phyloP scores from a whole-genome alignment of 2,888 invertebrate species.

The Gymnosoma rotundatum region DNA sequence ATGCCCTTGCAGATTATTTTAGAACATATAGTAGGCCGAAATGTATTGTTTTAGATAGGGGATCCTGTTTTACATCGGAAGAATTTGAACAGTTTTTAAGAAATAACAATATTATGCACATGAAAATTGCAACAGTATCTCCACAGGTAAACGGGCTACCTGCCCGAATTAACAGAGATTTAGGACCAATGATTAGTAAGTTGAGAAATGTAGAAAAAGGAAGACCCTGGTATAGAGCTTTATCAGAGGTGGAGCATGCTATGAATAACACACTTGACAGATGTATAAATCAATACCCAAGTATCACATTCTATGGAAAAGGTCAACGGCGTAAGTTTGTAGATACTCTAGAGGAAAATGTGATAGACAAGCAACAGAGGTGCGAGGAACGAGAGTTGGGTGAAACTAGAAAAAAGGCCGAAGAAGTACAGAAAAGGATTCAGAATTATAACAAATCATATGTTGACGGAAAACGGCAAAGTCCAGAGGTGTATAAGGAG shows the following conservation, averaged over 20 bases:
- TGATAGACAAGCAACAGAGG: no score
- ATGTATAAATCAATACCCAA: constrained; percentile 54
- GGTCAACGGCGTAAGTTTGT: constrained; percentile 53
- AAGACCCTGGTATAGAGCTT: constrained; percentile 35
- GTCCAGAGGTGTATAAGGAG: no score
- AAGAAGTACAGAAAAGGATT: no score
- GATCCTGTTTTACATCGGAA: constrained; percentile 27
- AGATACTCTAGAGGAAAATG: constrained; percentile 33
- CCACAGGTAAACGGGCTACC: constrained; percentile 57
- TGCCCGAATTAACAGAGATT: constrained; percentile 51
- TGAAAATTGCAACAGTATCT: constrained; percentile 56
- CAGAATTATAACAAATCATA: no score
- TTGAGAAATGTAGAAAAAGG: constrained; percentile 32
- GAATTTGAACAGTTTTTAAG: constrained; percentile 55
- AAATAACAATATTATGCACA: no score
- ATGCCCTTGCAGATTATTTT: no score
- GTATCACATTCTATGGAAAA: constrained; percentile 57
- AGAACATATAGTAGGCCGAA: constrained; percentile 32
- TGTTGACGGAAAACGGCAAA: no score
- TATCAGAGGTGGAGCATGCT: no score
- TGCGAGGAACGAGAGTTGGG: no score
- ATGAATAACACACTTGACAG: constrained; percentile 65
- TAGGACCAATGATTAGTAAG: constrained; percentile 64
- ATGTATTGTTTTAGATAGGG: constrained; percentile 29
- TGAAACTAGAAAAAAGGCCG: no score